A percentile compares a stretch with the other conserved stretches of the same genome.
phyloP scores from a whole-genome alignment of 1,140 invertebrate species.

The Listronotus oregonensis region DNA sequence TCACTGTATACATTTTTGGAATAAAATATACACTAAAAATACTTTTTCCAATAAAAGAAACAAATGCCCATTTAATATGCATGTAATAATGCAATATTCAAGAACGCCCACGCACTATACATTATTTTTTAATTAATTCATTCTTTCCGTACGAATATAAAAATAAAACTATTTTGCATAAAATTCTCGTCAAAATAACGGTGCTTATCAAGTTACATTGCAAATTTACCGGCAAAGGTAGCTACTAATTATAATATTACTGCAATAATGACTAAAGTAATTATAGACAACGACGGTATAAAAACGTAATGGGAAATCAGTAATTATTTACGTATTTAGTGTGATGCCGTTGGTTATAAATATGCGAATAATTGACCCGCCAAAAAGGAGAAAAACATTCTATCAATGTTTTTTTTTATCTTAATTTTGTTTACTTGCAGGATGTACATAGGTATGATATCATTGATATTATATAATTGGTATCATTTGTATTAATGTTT shows the following conservation, averaged over 20 bases:
- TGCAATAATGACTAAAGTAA: constrained; percentile 15
- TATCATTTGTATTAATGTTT: too few relatives aligned
- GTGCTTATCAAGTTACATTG: constrained; percentile 5
- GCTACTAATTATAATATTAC: constrained; percentile 23
- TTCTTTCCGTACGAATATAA: too few relatives aligned
- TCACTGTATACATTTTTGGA: too few relatives aligned
- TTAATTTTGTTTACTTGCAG: too few relatives aligned
- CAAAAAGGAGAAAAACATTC: neutral
- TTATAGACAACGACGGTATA: constrained; percentile 13
- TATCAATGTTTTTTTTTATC: too few relatives aligned
- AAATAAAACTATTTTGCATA: constrained; percentile 10
- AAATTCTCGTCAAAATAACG: constrained; percentile 24
- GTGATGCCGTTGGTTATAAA: neutral
- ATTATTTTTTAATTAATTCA: too few relatives aligned
- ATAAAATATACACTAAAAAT: too few relatives aligned
- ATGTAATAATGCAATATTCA: neutral
- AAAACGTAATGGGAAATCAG: constrained; percentile 4
- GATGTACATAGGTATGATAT: too few relatives aligned
- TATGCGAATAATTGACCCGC: constrained; percentile 2
- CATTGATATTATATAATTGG: too few relatives aligned
- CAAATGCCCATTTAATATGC: neutral
- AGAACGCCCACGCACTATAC: too few relatives aligned
- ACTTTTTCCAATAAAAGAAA: too few relatives aligned
- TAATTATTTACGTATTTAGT: constrained; percentile 3
- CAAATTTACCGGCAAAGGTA: constrained; percentile 13